Evolutionary conservation across 2,113 vertebrate genomes (phyloP).

Genomic region (Eulacestoma nigropectus): DNA sequence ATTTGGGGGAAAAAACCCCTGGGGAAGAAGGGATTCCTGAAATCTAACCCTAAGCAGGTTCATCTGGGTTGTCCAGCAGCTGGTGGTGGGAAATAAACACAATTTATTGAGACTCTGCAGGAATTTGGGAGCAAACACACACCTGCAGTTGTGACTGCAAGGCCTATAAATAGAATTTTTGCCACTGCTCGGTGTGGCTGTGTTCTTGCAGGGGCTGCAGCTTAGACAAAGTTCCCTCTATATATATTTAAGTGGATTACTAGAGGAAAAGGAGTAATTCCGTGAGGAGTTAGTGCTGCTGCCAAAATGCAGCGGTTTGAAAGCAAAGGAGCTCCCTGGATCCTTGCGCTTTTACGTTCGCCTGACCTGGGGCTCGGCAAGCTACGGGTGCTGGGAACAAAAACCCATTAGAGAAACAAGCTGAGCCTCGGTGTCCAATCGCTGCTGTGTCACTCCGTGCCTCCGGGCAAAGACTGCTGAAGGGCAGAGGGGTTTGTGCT

Average conservation of each 20-base stretch:
- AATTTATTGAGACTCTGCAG: not conserved
- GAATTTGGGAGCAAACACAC: not conserved
- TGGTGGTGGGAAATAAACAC: not conserved
- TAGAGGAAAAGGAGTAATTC: not conserved
- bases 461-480: conserved; percentile 58
- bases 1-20: not conserved
- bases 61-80: not conserved
- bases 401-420: conserved; percentile 52
- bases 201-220: not conserved
- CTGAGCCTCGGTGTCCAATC: not conserved
- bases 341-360: not conserved
- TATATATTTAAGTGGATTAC: not conserved
- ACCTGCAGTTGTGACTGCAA: not conserved
- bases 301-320: not conserved
- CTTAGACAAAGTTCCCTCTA: fast-evolving
- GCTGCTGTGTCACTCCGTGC: not conserved
- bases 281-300: not conserved
- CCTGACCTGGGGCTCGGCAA: conserved; percentile 44
- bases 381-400: conserved; percentile 32
- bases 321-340: not conserved
- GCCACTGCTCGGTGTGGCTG: fast-evolving
- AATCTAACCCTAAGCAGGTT: fast-evolving
- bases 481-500: conserved; percentile 32
- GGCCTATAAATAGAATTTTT: not conserved
- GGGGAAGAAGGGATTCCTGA: not conserved